These are phyloP conservation scores for Oxygymnocypris stewartii DNA, from an alignment of 2,113 vertebrate genomes.

Conservation along the genomic window DNA sequence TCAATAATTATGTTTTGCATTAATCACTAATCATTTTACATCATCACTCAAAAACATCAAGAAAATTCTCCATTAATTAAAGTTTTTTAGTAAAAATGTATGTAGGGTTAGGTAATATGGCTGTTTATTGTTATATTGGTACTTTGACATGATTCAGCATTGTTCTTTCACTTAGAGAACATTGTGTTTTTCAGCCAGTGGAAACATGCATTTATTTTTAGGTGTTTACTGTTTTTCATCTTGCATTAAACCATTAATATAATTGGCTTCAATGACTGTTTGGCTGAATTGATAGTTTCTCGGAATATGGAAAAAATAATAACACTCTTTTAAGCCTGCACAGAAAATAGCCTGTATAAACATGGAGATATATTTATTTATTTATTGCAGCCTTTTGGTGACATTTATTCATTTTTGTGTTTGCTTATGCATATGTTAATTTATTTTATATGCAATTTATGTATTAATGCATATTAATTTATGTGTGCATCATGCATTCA, in stretches of 20 bases:
- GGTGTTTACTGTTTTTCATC: background rate
- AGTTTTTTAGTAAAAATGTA: background rate
- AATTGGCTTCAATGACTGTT: background rate
- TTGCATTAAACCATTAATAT: background rate
- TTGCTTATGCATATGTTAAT: background rate
- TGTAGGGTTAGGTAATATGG: background rate
- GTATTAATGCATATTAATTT: background rate
- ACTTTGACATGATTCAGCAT: background rate
- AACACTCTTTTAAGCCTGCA: background rate
- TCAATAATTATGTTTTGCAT: background rate
- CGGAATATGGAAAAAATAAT: background rate
- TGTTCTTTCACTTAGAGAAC: background rate
- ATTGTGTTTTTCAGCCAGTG: background rate
- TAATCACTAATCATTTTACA: background rate
- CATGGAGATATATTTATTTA: background rate
- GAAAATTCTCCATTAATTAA: background rate
- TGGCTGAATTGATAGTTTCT: background rate
- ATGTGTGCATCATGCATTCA: background rate
- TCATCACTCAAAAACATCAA: background rate
- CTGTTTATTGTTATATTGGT: conserved; percentile 5
- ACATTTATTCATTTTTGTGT: too few relatives aligned
- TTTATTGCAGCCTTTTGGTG: background rate
- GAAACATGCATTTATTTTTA: conserved; percentile 1
- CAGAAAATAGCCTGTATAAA: background rate
- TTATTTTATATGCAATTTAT: background rate